phyloP scores from a whole-genome alignment of 1,140 invertebrate genomes.

The Zaprionus taronus region DNA sequence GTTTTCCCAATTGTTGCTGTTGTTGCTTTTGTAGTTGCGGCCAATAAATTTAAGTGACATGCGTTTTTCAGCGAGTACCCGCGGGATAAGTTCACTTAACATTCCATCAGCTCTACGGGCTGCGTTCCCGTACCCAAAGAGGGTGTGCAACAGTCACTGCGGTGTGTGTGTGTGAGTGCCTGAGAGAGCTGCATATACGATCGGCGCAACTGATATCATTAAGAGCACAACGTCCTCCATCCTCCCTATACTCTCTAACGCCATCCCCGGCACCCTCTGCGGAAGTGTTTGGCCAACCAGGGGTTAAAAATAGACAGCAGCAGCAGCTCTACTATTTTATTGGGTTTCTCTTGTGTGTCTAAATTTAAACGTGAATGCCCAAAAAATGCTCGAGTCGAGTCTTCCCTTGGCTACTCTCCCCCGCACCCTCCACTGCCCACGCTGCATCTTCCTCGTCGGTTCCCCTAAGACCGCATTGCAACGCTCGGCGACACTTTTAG shows the following conservation, averaged over 20 bases:
- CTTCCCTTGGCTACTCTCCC: conserved; percentile 52
- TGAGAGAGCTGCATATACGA: conserved; percentile 27
- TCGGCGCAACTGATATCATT: conserved; percentile 74
- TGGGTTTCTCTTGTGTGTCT: conserved; percentile 28
- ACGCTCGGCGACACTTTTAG: conserved; percentile 66
- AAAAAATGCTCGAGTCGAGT: conserved; percentile 47
- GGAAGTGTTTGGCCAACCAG: conserved; percentile 59
- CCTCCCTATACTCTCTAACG: not conserved
- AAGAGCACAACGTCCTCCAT: conserved; percentile 69
- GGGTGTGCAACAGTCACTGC: not conserved
- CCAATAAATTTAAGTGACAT: conserved; percentile 83
- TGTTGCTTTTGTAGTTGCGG: conserved; percentile 64
- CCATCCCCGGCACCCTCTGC: conserved; percentile 45
- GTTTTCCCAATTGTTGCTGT: conserved; percentile 31
- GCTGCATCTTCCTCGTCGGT: not conserved
- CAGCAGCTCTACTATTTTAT: conserved; percentile 39
- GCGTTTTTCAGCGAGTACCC: conserved; percentile 81
- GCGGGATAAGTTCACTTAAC: conserved; percentile 76
- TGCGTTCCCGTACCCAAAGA: not conserved
- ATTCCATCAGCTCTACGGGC: conserved; percentile 70
- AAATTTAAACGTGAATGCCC: conserved; percentile 63
- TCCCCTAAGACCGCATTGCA: conserved; percentile 23
- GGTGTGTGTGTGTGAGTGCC: not conserved
- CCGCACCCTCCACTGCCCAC: conserved; percentile 31
- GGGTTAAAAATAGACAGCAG: conserved; percentile 61